Base-by-base conservation (phyloP, 2,113 vertebrate genomes). In the Balaenoptera acutorostrata region DNA sequence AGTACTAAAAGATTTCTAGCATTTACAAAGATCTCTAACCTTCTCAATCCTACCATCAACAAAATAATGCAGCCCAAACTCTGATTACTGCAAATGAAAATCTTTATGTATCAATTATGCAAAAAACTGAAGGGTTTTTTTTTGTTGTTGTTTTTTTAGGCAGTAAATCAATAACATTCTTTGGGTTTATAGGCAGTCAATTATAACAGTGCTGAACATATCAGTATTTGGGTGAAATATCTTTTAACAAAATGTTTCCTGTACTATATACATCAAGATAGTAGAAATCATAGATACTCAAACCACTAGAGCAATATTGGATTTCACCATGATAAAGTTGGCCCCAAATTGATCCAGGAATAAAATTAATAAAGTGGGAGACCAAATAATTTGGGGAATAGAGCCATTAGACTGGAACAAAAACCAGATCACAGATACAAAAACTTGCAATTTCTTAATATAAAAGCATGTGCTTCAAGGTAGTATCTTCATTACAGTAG, bases 51-150 rank as follows among this genome's bases (percentile, higher is more conserved):
- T 66, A 89, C 36, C 39, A 29, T 5, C 72, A 15, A 88, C 46
- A 92, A 93, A 97, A 95, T 77, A 90, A 96, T 33, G 23, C 29
- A 69, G 4, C 13, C 31, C 57, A 94, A 94, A 90, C 41, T 85
- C 31, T 85, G 31, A 96, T 49, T 44, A 52, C 17, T 81, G 17
- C 10, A 95, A 81, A 77, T 86, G 33, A 96, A 97, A 96, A 95
- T 96, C 72, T 86, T 95, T 97, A 88, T 46, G 80, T 77, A 41
- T 77, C 66, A 92, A 96, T 88, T 93, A 85, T 44, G 52, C 41
- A 95, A 91, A 94, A 75, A 93, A 55, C 3, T 15, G 5, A 46
- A 86, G 46, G 78, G 68, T 25, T 61, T 61, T 15, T 52, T 52
- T 49, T 52, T 4, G 4, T 5, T 52, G 5, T 5, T 27, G 75